phyloP scores from a whole-genome alignment of 92 coral and sea anemone genomes.

The Umimayanthus chanpuru region DNA sequence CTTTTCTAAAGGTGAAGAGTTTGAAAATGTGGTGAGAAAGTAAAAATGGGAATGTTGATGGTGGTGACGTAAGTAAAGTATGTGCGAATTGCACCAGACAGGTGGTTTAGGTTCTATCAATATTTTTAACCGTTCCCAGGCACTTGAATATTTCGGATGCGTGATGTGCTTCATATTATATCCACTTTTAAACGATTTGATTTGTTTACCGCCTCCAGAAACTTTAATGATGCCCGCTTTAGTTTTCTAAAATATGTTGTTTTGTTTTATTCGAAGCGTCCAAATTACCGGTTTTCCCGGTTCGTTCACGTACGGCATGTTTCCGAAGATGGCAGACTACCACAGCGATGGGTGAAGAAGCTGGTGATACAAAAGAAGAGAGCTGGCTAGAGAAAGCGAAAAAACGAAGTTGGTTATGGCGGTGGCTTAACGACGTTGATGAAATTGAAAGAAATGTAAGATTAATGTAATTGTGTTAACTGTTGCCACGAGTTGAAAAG shows the following conservation, averaged over 20 bases:
- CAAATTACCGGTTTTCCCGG: constrained; percentile 40
- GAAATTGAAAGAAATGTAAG: constrained; percentile 80
- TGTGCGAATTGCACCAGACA: background rate
- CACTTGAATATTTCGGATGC: background rate
- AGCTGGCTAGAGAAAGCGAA: constrained; percentile 82
- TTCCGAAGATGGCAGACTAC: constrained; percentile 80
- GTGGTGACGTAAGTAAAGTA: background rate
- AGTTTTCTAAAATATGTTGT: background rate
- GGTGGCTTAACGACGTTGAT: constrained; percentile 80
- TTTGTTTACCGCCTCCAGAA: background rate
- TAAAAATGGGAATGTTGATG: background rate
- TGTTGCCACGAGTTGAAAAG: background rate
- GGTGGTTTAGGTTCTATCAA: background rate
- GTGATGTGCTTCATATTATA: constrained; percentile 14
- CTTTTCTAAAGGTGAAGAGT: background rate
- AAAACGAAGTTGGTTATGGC: constrained; percentile 83
- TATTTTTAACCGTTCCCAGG: constrained; percentile 2
- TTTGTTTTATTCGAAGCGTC: constrained; percentile 11
- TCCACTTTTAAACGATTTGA: background rate
- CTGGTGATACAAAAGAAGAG: constrained; percentile 61
- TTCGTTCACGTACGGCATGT: constrained; percentile 56
- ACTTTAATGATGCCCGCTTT: background rate
- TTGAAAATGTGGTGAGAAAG: background rate
- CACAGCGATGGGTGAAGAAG: constrained; percentile 46
- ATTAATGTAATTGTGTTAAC: background rate